Percentiles rank a stretch among this genome's conserved stretches.
These are phyloP conservation scores for Cirrhinus molitorella DNA, from an alignment of 2,797 vertebrate genomes.

Conservation along the genomic window DNA sequence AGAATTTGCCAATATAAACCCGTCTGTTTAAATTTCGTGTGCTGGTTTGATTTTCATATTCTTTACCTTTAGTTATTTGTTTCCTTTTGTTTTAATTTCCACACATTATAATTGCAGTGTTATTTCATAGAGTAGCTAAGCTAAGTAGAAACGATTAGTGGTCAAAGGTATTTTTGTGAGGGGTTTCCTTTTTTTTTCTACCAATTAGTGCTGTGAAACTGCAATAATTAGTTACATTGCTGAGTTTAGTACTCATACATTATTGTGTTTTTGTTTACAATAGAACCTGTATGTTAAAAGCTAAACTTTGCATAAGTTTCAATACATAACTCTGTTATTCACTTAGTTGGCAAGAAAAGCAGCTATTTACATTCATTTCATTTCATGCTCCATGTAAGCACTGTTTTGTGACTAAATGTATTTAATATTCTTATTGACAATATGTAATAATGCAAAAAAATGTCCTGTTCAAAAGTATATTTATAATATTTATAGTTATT, in stretches of 20 bases:
- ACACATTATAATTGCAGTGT: conserved; percentile 15
- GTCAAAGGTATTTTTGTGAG: conserved; percentile 3
- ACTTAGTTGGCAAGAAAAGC: conserved; percentile 23
- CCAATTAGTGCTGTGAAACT: too few relatives aligned
- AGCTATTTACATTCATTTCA: neutral
- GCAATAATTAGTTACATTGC: neutral
- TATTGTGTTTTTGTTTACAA: conserved; percentile 49
- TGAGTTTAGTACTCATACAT: conserved; percentile 29
- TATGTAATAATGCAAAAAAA: conserved; percentile 54
- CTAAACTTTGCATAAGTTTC: neutral
- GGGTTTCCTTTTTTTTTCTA: neutral
- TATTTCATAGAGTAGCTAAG: neutral
- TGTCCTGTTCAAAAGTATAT: conserved; percentile 55
- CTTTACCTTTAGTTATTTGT: conserved; percentile 13
- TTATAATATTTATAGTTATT: conserved; percentile 75
- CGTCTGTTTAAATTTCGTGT: neutral
- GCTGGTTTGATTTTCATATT: conserved; percentile 18
- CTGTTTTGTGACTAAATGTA: conserved; percentile 51
- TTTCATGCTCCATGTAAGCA: conserved; percentile 25
- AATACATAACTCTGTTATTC: neutral
- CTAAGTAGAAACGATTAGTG: neutral
- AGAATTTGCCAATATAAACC: neutral
- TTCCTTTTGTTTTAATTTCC: conserved; percentile 13
- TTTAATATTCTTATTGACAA: conserved; percentile 54
- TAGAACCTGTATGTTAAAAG: neutral